phyloP scores from a whole-genome alignment of 2,113 vertebrate species.

The Podiceps cristatus region DNA sequence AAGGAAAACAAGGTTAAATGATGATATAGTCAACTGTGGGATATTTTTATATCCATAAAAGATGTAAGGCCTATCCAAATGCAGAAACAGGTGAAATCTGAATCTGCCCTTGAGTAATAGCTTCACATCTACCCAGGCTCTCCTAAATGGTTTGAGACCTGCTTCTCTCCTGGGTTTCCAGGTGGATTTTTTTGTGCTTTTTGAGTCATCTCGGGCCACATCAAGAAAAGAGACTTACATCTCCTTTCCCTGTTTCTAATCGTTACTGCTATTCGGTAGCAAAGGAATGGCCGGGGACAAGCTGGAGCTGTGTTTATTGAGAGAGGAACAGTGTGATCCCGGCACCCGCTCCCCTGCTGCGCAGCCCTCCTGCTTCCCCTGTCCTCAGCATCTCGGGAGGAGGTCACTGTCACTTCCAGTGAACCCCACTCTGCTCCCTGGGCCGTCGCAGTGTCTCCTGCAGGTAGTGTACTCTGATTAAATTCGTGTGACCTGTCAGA shows the following conservation, averaged over 20 bases:
- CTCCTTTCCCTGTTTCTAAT: background rate
- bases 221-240: background rate
- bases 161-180: background rate
- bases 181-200: background rate
- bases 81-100: conserved; percentile 70
- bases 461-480: background rate
- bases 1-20: conserved; percentile 45
- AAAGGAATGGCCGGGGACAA: fast-evolving
- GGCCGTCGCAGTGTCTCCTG: background rate
- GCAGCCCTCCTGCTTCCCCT: fast-evolving
- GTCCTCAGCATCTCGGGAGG: background rate
- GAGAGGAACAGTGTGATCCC: background rate
- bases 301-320: background rate
- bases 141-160: background rate
- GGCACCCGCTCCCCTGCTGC: fast-evolving
- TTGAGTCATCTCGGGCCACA: background rate
- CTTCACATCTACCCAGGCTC: background rate
- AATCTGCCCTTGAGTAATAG: background rate
- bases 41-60: conserved; percentile 57
- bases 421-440: background rate
- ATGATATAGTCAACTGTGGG: conserved; percentile 31
- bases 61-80: background rate
- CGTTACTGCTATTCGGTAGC: background rate
- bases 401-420: background rate
- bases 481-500: conserved; percentile 1